Percentiles rank a stretch among this genome's conserved stretches.
Evolutionary conservation across 2,888 invertebrate species (phyloP).

Genomic region (Amphipyra berbera): DNA sequence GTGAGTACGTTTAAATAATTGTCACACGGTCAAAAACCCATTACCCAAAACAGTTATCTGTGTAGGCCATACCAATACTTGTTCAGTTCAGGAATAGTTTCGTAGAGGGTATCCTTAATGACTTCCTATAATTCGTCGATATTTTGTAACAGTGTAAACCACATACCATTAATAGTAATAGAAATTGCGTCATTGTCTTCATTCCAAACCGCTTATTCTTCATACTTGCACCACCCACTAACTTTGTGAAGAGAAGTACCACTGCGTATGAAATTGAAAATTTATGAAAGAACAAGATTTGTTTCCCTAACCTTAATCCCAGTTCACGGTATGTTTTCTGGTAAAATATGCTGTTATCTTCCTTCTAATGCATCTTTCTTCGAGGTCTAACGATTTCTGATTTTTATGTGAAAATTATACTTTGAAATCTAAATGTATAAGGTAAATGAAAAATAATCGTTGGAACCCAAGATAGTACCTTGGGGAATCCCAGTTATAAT

Average conservation of each 20-base stretch:
- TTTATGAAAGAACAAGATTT: slow-evolving; percentile 71
- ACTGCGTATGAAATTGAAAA: slow-evolving; percentile 69
- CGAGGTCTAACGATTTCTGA: slow-evolving; percentile 3
- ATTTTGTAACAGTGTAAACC: no score
- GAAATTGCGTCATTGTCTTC: background rate
- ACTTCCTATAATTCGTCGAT: no score
- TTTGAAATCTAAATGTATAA: slow-evolving; percentile 9
- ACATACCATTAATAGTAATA: no score
- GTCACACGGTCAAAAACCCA: no score
- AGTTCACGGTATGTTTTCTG: slow-evolving; percentile 10
- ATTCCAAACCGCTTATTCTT: slow-evolving; percentile 3
- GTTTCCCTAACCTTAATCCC: slow-evolving; percentile 46
- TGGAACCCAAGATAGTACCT: background rate
- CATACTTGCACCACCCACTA: slow-evolving; percentile 30
- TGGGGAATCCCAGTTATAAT: background rate
- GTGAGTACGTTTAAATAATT: no score
- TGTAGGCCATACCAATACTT: no score
- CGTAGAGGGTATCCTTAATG: no score
- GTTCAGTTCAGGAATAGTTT: no score
- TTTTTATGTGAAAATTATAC: slow-evolving; percentile 4
- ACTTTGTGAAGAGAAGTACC: slow-evolving; percentile 52
- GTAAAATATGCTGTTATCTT: slow-evolving; percentile 37
- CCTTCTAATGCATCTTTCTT: slow-evolving; percentile 9
- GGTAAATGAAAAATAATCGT: slow-evolving; percentile 11
- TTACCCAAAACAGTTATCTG: no score